Percentiles rank a stretch among this genome's conserved stretches.
Evolutionary conservation across 1,140 invertebrate genomes (phyloP).

Genomic region (Maconellicoccus hirsutus): DNA sequence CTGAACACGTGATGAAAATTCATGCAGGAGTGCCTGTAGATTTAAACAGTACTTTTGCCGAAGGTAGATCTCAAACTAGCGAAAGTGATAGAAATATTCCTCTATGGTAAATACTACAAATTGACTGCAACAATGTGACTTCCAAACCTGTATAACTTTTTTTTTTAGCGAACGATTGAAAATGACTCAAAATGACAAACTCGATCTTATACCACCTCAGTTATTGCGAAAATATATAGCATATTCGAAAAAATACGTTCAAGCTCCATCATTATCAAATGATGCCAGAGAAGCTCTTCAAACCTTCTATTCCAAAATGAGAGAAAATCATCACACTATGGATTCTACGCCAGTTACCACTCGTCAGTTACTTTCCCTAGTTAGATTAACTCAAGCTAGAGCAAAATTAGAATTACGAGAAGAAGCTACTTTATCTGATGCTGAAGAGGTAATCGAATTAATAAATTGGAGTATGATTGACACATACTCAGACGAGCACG

Average conservation of each 20-base stretch:
- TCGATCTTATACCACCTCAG: constrained; percentile 59
- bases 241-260: constrained; percentile 80
- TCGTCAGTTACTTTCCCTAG: constrained; percentile 76
- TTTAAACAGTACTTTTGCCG: not conserved
- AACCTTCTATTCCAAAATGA: constrained; percentile 70
- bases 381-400: constrained; percentile 75
- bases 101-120: not conserved
- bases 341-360: constrained; percentile 63
- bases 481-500: constrained; percentile 51
- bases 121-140: too few relatives aligned
- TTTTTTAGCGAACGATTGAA: constrained; percentile 44
- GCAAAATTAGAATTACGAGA: constrained; percentile 73
- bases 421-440: constrained; percentile 65
- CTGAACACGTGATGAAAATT: constrained; percentile 66
- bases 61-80: not conserved
- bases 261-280: constrained; percentile 54
- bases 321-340: constrained; percentile 48
- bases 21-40: constrained; percentile 41
- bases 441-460: constrained; percentile 73
- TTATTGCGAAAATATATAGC: constrained; percentile 80
- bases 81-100: not conserved
- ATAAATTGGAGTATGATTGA: constrained; percentile 69
- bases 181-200: constrained; percentile 42
- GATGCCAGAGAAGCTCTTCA: constrained; percentile 58
- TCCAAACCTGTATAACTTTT: not conserved